These are phyloP conservation scores for Lepidurus packardi DNA, from an alignment of 1,140 invertebrate genomes.

Conservation along the genomic window DNA sequence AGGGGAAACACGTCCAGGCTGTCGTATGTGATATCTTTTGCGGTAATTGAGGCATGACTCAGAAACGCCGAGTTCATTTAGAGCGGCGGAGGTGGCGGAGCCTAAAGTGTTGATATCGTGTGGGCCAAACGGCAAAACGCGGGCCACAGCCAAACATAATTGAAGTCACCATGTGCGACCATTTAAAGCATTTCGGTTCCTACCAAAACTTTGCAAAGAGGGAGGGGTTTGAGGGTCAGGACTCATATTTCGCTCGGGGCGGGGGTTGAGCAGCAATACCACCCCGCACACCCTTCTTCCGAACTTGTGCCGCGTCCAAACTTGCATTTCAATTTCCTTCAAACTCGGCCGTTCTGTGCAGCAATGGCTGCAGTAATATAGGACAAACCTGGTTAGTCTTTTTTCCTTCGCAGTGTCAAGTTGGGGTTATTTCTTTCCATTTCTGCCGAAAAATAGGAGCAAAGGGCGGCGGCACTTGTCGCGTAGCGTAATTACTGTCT, in stretches of 20 bases:
- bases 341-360: background rate
- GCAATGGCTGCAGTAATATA: too few relatives aligned
- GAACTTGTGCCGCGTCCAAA: background rate
- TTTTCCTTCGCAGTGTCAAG: background rate
- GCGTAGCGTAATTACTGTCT: conserved; percentile 9
- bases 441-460: background rate
- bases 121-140: too few relatives aligned
- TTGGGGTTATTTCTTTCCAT: background rate
- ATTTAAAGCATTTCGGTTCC: background rate
- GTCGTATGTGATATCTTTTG: too few relatives aligned
- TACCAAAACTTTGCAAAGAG: background rate
- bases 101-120: too few relatives aligned
- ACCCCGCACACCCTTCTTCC: background rate
- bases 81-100: too few relatives aligned
- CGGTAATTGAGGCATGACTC: too few relatives aligned
- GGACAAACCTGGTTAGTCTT: background rate
- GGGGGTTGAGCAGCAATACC: background rate
- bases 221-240: too few relatives aligned
- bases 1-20: too few relatives aligned
- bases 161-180: background rate
- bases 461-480: background rate
- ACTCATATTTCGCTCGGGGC: conserved; percentile 16
- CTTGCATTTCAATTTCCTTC: conserved; percentile 14
- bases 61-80: too few relatives aligned
- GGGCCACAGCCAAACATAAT: too few relatives aligned